phyloP scores from a whole-genome alignment of 2,113 vertebrate genomes.

The Xenotilapia leptura region DNA sequence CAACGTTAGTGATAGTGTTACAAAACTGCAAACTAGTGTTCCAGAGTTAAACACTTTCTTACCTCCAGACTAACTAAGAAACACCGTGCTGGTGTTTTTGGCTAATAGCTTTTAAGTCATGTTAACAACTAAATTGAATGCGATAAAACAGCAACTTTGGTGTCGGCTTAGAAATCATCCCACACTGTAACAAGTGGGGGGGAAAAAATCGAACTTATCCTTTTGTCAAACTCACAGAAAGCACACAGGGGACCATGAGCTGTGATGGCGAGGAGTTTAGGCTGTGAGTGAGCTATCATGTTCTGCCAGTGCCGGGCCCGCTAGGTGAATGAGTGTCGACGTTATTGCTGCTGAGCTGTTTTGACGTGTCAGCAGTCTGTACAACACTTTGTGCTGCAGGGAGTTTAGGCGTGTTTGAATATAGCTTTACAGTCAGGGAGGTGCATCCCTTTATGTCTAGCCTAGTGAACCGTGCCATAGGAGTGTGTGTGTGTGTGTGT shows the following conservation, averaged over 20 bases:
- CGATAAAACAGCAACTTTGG: not conserved
- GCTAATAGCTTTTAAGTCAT: not conserved
- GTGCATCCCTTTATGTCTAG: not conserved
- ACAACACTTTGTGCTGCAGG: not conserved
- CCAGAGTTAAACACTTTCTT: not conserved
- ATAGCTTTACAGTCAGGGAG: not conserved
- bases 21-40: not conserved
- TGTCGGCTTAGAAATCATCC: not conserved
- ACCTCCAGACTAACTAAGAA: not conserved
- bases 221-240: not conserved
- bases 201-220: not conserved
- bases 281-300: not conserved
- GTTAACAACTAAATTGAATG: not conserved
- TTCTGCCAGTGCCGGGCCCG: not conserved
- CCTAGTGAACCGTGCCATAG: not conserved
- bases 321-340: not conserved
- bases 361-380: not conserved
- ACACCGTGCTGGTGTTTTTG: not conserved
- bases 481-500: not conserved
- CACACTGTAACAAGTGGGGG: not conserved
- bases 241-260: not conserved
- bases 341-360: not conserved
- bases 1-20: not conserved
- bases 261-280: not conserved
- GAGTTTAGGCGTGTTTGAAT: not conserved